phyloP scores from a whole-genome alignment of 2,888 invertebrate species.

The Schizaphis graminum region DNA sequence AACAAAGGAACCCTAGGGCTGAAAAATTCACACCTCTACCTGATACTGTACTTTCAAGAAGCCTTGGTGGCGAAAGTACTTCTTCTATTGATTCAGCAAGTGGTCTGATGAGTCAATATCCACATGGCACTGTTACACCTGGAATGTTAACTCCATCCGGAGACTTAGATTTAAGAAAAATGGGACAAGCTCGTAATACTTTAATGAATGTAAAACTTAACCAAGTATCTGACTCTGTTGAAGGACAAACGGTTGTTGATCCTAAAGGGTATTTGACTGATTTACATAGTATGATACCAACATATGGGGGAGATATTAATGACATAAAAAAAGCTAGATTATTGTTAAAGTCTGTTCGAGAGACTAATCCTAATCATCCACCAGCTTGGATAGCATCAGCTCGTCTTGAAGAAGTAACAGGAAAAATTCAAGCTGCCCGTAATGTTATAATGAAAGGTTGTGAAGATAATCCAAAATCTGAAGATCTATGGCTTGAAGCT shows the following conservation, averaged over 20 bases:
- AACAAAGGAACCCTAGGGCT: conserved; percentile 93
- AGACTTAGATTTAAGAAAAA: conserved; percentile 97
- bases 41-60: conserved; percentile 92
- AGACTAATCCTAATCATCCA: conserved; percentile 98
- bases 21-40: conserved; percentile 98
- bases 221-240: conserved; percentile 95
- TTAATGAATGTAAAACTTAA: conserved; percentile 99
- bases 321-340: conserved; percentile 97
- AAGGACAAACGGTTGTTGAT: conserved; percentile 99
- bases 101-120: conserved; percentile 87
- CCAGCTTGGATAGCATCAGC: conserved; percentile 99
- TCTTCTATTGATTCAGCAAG: conserved; percentile 86
- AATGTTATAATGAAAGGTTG: conserved; percentile 99
- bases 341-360: conserved; percentile 93
- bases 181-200: conserved; percentile 98
- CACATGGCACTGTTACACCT: conserved; percentile 86
- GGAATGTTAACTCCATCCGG: conserved; percentile 85
- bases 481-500: conserved; percentile 98
- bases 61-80: conserved; percentile 85
- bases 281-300: conserved; percentile 98
- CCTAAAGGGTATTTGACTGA: conserved; percentile 99
- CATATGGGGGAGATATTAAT: conserved; percentile 95
- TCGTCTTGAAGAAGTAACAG: conserved; percentile 96
- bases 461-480: conserved; percentile 95
- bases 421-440: conserved; percentile 94